Evolutionary conservation across 2,888 invertebrate species (phyloP), one percentile per base, ranked within the genome.

Genomic region (Xylota segnis): DNA sequence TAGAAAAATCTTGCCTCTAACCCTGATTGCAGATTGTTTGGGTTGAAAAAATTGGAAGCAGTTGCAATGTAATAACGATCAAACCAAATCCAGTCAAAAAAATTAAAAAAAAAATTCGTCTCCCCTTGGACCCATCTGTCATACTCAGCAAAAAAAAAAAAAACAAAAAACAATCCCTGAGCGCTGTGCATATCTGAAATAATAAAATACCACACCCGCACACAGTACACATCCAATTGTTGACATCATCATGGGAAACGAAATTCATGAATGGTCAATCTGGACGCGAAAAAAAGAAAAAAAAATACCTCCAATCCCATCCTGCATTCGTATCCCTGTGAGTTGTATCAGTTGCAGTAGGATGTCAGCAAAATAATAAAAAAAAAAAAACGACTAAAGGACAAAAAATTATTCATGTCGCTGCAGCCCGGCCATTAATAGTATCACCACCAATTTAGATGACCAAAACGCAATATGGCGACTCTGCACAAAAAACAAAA

Each of bases 201-300:
- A 77, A 59, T 77, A 56, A 40, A 71, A 63, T 65, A 59, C 50
- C 71, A 54, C 71, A 54, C 54, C 18, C 45, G 16, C 10, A 50
- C 12, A 32, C 50, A 23, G 23, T 43, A 34, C 58, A 59, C 52
- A 72, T 72, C 56, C 71, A 78, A 71, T 66, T 83, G 78, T 78
- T 83, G 78, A 83, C 83, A 78, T 54, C 83, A 66, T 56, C 78
- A 77, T 72, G 72, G 66, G 72, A 72, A 66, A 61, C 61, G 54
- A 54, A 83, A 83, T 78, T 83, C 78, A 83, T 72, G 77, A 83
- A 72, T 65, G 58, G 56, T 40, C 63, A 52, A 27, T 16, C 27
- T 23, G n/a, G n/a, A 43, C 61, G n/a, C 10, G 14, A 23, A 10
- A 58, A 27, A 29, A 16, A 23, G 16, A 10, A 10, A 16, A 14